Conservation (phyloP, 2,888 invertebrate genomes). For the Oscheius myriophilus region DNA sequence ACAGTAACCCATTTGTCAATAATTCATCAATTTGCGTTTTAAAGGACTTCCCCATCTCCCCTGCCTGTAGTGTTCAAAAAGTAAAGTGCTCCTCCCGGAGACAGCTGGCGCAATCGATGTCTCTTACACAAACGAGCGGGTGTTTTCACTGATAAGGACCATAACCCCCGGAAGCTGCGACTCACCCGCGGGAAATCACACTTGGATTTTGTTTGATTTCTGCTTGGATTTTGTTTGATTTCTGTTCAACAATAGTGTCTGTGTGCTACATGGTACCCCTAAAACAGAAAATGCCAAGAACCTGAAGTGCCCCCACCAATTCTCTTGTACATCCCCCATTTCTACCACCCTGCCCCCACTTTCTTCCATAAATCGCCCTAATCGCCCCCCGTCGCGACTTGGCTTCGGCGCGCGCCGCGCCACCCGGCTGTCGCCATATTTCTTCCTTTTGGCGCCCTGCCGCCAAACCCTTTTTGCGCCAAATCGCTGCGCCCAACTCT, state of each 20-base stretch:
- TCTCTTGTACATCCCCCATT: too few relatives aligned
- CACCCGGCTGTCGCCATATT: conserved; percentile 23
- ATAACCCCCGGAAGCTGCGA: conserved; percentile 11
- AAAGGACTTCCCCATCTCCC: not conserved
- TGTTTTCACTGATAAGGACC: conserved; percentile 26
- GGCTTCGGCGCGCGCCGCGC: conserved; percentile 8
- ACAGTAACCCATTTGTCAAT: too few relatives aligned
- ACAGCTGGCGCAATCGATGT: conserved; percentile 27
- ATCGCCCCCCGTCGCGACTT: conserved; percentile 16
- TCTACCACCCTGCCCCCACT: not conserved
- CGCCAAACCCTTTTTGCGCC: conserved; percentile 8
- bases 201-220: too few relatives aligned
- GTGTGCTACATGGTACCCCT: too few relatives aligned
- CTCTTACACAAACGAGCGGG: conserved; percentile 26
- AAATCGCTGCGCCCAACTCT: not conserved
- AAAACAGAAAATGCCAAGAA: too few relatives aligned
- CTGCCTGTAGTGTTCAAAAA: not conserved
- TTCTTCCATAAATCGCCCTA: conserved; percentile 12
- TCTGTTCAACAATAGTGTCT: too few relatives aligned
- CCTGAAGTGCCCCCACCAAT: too few relatives aligned
- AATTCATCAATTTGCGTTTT: too few relatives aligned
- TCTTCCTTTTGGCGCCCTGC: conserved; percentile 21
- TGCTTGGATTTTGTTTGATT: too few relatives aligned
- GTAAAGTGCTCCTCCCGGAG: conserved; percentile 1
- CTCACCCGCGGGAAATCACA: not conserved